Base-by-base conservation (phyloP, 2,113 vertebrate species). In the Copsychus sechellarum region DNA sequence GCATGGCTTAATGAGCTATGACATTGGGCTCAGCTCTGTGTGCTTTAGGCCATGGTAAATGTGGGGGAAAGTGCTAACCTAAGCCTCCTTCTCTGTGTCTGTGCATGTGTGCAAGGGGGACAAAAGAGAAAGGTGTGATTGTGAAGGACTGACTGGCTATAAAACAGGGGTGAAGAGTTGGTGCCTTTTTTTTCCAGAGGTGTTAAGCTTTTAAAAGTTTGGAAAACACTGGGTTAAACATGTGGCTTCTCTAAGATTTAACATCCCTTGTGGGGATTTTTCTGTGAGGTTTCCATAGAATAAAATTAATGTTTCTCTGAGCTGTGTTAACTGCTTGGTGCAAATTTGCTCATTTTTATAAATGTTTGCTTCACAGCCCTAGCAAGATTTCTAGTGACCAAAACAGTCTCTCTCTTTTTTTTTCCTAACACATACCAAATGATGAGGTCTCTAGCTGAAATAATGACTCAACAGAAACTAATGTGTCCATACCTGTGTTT, bases 191-290 rank as follows among this genome's bases (percentile, higher is more conserved):
- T 95, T 81, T 90, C 43, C 43, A 64, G 90, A 92, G 93, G 92
- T 95, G 94, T 90, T 90, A 96, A 96, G 92, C 93, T 96, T 95
- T 96, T 93, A 90, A 93, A 94, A 92, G 74, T 93, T 96, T 93
- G 76, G 93, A 85, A 93, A 96, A 93, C 14, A 45, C 60, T 94
- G 86, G 72, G 88, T 94, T 96, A 94, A 92, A 94, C 92, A 91
- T 82, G 66, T 92, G 78, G 87, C 28, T 22, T 92, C 86, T 85
- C 91, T 72, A 81, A 73, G 54, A 90, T 74, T 47, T 53, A 96
- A 23, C 45, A 93, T 86, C 28, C 69, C 88, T 96, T 73, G 67
- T 10, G 11, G 85, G 53, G 58, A 43, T 58, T 92, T 95, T 95
- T 91, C 72, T 78, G n/a, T 83, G 90, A 2, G 48, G 94, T 92